These are phyloP conservation scores for Coelopa pilipes DNA, from an alignment of 2,888 invertebrate genomes.

Conservation along the genomic window DNA sequence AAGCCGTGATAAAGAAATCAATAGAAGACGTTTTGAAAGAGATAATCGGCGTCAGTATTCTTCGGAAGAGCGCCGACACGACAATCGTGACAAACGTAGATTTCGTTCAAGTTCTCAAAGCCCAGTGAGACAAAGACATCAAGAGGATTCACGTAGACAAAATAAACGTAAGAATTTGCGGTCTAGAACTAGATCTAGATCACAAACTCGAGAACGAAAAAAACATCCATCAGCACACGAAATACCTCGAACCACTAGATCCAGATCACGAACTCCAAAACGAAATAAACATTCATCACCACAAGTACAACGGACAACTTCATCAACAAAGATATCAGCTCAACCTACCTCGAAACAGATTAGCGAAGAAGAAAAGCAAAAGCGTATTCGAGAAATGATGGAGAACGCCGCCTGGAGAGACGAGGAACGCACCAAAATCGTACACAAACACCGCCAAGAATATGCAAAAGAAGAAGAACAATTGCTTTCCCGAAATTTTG, in stretches of 20 bases:
- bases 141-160: conserved; percentile 4
- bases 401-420: conserved; percentile 80
- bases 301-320: background rate
- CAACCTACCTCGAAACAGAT: conserved; percentile 52
- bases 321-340: background rate
- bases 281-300: no score
- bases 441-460: conserved; percentile 74
- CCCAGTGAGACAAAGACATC: background rate
- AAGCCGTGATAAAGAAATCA: background rate
- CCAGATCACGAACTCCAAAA: conserved; percentile 21
- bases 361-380: conserved; percentile 76
- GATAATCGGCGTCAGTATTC: conserved; percentile 1
- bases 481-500: conserved; percentile 67
- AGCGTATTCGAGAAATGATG: conserved; percentile 82
- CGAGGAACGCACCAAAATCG: conserved; percentile 73
- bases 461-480: conserved; percentile 68
- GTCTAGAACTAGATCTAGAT: background rate
- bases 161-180: background rate
- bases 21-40: background rate
- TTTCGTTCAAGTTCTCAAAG: conserved; percentile 16
- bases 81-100: conserved; percentile 9
- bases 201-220: conserved; percentile 4
- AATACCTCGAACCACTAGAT: background rate
- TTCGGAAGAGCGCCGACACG: conserved; percentile 22
- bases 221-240: conserved; percentile 20